Evolutionary conservation across 2,113 vertebrate species (phyloP).

Genomic region (Coptodon bakossiorum): DNA sequence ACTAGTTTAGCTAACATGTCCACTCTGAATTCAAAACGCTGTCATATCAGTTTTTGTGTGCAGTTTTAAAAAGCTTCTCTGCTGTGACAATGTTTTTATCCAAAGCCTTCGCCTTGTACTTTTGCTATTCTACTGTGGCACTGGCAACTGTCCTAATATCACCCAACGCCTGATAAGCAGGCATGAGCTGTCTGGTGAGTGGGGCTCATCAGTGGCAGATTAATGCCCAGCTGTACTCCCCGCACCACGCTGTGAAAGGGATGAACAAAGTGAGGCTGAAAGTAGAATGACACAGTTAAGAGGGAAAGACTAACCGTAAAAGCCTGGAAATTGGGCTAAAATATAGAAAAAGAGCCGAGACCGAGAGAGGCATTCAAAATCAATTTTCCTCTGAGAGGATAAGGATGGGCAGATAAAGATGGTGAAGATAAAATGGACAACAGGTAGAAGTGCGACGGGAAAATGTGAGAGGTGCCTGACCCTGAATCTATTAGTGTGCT

Average conservation of each 20-base stretch:
- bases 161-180: constrained; percentile 27
- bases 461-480: constrained; percentile 12
- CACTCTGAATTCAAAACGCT: not conserved
- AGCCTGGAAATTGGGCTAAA: not conserved
- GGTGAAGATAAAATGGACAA: constrained; percentile 9
- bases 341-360: not conserved
- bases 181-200: constrained; percentile 17
- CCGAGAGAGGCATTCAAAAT: not conserved
- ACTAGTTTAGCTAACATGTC: not conserved
- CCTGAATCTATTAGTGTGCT: constrained; percentile 34
- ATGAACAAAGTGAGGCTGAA: constrained; percentile 5
- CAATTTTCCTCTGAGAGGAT: not conserved
- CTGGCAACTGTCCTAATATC: constrained; percentile 19
- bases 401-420: not conserved
- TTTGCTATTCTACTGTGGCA: not conserved
- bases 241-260: not conserved
- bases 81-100: not conserved
- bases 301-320: not conserved
- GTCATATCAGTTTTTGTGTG: not conserved
- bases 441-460: not conserved
- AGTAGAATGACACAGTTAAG: constrained; percentile 15
- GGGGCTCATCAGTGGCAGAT: constrained; percentile 45
- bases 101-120: not conserved
- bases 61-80: not conserved
- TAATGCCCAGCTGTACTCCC: constrained; percentile 45